Base-by-base conservation (phyloP, 2,888 invertebrate species). In the Entomobrya multifasciata region DNA sequence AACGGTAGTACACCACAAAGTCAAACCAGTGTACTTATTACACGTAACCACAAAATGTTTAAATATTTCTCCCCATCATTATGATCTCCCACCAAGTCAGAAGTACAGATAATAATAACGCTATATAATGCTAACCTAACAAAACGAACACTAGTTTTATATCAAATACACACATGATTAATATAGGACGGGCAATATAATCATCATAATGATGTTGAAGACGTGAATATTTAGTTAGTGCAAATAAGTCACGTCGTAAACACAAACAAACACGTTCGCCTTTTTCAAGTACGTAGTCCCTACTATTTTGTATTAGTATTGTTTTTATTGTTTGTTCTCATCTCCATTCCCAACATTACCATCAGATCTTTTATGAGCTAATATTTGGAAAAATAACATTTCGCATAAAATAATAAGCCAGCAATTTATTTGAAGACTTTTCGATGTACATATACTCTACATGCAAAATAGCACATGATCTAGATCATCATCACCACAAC, bases 151-250 rank as follows among this genome's bases (percentile, higher is more conserved):
- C 20, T 70, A 80, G 36, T 77, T 49, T 77, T 44, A 47, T 60
- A 44, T 30, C 49, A 13, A 25, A 27, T 15, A 49, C 84, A 84
- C 78, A 78, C 78, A 70, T 84, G 84, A 84, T 78, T 84, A 84
- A 78, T 84, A 74, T 74, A 55, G 36, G 70, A 25, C 2, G 25
- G 25, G n/a, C 47, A 47, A 25, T 47, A 44, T 55, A 20, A 20
- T 62, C 2, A 5, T 17, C 13, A 30, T 62, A 25, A 62, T 62
- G 62, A 62, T 62, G 25, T 5, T 60, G 4, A 25, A 11, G 25
- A 70, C 22, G 30, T 27, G 10, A 52, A 57, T 27, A 15, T 36
- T 3, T 20, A 20, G 41, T 11, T 36, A 36, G 17, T 52, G 44
- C 44, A 41, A 44, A 57, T 57, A 57, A 76, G 57, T 22, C 55